Conservation (phyloP, 2,797 vertebrate species). For the Huso huso region DNA sequence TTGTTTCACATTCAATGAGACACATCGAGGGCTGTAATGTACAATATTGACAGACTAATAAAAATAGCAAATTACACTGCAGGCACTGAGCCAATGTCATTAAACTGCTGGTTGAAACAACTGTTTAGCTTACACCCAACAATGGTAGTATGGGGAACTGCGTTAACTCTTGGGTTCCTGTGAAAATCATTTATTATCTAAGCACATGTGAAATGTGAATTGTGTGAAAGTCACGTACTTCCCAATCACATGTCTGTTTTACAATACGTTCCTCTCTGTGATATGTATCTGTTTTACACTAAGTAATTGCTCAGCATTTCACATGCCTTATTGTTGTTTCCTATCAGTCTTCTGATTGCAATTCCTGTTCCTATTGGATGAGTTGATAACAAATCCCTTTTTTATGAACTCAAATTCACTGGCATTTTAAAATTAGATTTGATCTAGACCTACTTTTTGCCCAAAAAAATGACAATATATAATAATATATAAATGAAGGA, state of each 20-base stretch:
- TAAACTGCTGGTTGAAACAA: conserved; percentile 47
- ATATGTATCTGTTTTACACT: background rate
- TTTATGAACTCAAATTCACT: no score
- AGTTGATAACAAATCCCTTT: background rate
- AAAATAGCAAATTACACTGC: conserved; percentile 61
- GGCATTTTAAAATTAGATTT: no score
- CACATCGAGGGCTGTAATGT: conserved; percentile 54
- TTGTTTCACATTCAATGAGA: conserved; percentile 45
- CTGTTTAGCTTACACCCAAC: conserved; percentile 21
- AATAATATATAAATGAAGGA: no score
- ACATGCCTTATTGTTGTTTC: background rate
- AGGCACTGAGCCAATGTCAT: conserved; percentile 53
- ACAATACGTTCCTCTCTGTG: conserved; percentile 13
- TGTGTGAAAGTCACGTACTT: conserved; percentile 3
- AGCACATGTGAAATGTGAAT: background rate
- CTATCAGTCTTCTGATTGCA: background rate
- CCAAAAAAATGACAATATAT: no score
- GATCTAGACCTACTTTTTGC: no score
- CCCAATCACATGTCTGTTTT: conserved; percentile 1
- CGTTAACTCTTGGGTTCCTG: conserved; percentile 14
- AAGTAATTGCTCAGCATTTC: background rate
- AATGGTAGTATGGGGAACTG: conserved; percentile 14
- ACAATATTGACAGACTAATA: conserved; percentile 63
- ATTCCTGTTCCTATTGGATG: background rate
- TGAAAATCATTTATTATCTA: conserved; percentile 4